Evolutionary conservation across 2,113 vertebrate genomes (phyloP).

Genomic region (Azemiops feae): DNA sequence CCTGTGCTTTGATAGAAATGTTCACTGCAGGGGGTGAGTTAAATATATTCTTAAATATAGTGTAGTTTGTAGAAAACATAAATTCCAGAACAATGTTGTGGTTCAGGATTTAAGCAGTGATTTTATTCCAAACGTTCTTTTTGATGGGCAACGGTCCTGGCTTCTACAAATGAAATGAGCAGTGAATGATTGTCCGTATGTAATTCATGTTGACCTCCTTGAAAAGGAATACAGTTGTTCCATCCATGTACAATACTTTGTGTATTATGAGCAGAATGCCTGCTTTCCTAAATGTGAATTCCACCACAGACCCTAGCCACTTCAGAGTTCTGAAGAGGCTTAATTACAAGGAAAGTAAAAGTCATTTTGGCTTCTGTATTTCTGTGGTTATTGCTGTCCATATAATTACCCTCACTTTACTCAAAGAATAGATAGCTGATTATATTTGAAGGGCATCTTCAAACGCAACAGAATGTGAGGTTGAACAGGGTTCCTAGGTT

Average conservation of each 20-base stretch:
- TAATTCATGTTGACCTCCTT: background rate
- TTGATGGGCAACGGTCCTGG: background rate
- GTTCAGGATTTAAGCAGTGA: background rate
- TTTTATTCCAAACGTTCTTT: background rate
- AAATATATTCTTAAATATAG: background rate
- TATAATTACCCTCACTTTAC: slow-evolving; percentile 66
- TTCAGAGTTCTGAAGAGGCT: slow-evolving; percentile 68
- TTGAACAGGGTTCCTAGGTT: slow-evolving; percentile 22
- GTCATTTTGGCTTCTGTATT: slow-evolving; percentile 67
- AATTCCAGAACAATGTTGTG: background rate
- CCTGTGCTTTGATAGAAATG: too few species aligned
- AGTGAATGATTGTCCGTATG: background rate
- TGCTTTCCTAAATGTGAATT: slow-evolving; percentile 70
- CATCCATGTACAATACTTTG: slow-evolving; percentile 6
- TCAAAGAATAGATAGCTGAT: slow-evolving; percentile 66
- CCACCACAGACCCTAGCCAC: slow-evolving; percentile 57
- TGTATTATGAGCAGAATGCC: slow-evolving; percentile 19
- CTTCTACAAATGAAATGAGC: background rate
- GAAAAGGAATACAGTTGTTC: background rate
- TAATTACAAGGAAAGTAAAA: slow-evolving; percentile 69
- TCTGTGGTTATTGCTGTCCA: slow-evolving; percentile 68
- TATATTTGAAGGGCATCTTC: slow-evolving; percentile 64
- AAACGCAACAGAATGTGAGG: slow-evolving; percentile 52
- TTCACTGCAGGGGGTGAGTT: background rate
- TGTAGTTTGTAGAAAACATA: background rate